These are phyloP conservation scores for Amblyopsis hoosieri DNA, from an alignment of 2,797 vertebrate genomes.

Conservation along the genomic window DNA sequence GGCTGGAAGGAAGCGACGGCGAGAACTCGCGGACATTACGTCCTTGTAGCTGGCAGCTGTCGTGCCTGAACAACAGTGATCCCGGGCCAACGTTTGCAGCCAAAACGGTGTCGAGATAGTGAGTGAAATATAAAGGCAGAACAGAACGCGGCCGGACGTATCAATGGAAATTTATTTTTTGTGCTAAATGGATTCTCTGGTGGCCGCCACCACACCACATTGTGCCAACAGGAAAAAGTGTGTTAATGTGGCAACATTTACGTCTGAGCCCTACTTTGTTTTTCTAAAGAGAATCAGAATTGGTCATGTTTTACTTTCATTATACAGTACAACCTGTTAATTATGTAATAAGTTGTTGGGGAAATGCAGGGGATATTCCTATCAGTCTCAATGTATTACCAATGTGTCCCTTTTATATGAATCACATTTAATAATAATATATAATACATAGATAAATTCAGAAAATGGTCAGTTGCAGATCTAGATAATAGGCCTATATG, in stretches of 20 bases:
- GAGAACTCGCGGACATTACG: slow-evolving; percentile 51
- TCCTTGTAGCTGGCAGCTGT: slow-evolving; percentile 59
- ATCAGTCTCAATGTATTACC: too few relatives aligned
- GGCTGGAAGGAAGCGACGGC: slow-evolving; percentile 66
- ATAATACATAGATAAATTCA: too few relatives aligned
- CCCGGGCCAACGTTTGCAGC: slow-evolving; percentile 17
- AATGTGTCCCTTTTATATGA: too few relatives aligned
- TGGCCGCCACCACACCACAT: slow-evolving; percentile 24
- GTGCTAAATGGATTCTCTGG: slow-evolving; percentile 25
- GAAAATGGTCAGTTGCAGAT: too few relatives aligned
- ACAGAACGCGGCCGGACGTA: slow-evolving; percentile 43
- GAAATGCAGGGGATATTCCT: too few relatives aligned
- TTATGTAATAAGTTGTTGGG: too few relatives aligned
- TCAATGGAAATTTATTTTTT: slow-evolving; percentile 48
- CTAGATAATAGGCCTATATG: too few relatives aligned
- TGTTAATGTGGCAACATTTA: slow-evolving; percentile 23
- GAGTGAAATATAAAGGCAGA: slow-evolving; percentile 67
- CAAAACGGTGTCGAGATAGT: slow-evolving; percentile 57
- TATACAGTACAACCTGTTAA: too few relatives aligned
- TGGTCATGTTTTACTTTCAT: too few relatives aligned
- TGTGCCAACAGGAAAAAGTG: slow-evolving; percentile 36
- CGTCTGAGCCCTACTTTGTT: not conserved
- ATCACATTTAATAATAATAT: too few relatives aligned
- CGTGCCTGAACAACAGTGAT: slow-evolving; percentile 61
- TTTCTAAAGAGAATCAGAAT: not conserved